Evolutionary conservation across 2,888 invertebrate genomes (phyloP), one percentile per base, ranked within the genome.

Genomic region (Trissoscelio sp.): DNA sequence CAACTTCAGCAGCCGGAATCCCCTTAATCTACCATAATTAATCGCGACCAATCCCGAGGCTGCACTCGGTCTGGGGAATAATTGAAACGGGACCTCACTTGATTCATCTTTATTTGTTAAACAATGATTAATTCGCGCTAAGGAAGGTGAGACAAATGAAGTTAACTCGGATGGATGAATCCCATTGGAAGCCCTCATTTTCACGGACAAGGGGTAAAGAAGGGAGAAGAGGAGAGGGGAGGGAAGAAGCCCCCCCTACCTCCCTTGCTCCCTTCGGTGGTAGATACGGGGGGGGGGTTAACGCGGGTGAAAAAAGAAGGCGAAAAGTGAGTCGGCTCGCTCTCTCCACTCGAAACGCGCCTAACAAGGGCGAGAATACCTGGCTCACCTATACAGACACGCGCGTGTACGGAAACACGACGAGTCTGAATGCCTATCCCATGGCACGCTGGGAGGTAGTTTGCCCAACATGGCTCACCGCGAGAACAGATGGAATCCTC

Each of bases 281-380:
- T n/a, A n/a, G n/a, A n/a, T n/a, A 22, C n/a, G 58, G 11, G 6
- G 20, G 57, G 69, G 64, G 69, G 62, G 57, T 55, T 51, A 67
- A 62, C 53, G 51, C 18, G 55, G 34, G 34, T 28, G 2, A 12
- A 39, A 44, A 74, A 73, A 14, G 9, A 39, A 39, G 11, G 3
- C 3, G 12, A 79, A 73, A 48, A 42, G 62, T 55, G 74, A 66
- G 58, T 24, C 58, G 55, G 22, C 67, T 66, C n/a, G n/a, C n/a
- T n/a, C n/a, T n/a, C n/a, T n/a, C n/a, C n/a, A n/a, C 58, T 66
- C 28, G 55, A 73, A 44, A 48, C 72, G 37, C 74, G 75, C 51
- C 74, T 80, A 80, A 81, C 81, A 81, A 81, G 81, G 81, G 81
- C 81, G 80, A 80, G 70, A 75, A 80, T 75, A 80, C 80, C 80